These are phyloP conservation scores for Urocolius indicus DNA, from an alignment of 2,113 vertebrate species.

Conservation along the genomic window DNA sequence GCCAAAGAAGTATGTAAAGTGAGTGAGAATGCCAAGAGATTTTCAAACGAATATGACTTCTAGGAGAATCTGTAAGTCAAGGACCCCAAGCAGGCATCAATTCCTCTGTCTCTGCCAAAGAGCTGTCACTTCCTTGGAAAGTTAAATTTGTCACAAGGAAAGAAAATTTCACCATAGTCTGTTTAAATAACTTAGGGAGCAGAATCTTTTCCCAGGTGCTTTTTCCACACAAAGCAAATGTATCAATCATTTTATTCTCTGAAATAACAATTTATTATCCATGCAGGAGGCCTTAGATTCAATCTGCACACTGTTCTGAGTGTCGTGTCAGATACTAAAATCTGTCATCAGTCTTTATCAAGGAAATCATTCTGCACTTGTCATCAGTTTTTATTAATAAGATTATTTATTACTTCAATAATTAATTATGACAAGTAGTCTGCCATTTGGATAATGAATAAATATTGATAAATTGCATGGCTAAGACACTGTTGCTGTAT, in stretches of 20 bases:
- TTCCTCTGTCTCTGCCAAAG: slow-evolving; percentile 75
- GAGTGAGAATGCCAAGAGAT: slow-evolving; percentile 50
- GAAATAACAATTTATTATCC: slow-evolving; percentile 97
- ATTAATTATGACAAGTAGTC: slow-evolving; percentile 94
- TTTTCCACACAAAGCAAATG: slow-evolving; percentile 84
- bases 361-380: slow-evolving; percentile 81
- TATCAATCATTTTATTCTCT: slow-evolving; percentile 95
- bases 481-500: slow-evolving; percentile 76
- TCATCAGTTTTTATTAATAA: slow-evolving; percentile 88
- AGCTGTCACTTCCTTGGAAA: slow-evolving; percentile 81
- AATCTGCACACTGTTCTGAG: slow-evolving; percentile 88
- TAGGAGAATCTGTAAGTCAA: slow-evolving; percentile 74
- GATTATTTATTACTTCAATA: slow-evolving; percentile 91
- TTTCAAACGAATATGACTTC: slow-evolving; percentile 77
- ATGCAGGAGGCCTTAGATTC: slow-evolving; percentile 90
- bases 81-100: slow-evolving; percentile 68
- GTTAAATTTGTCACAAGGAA: slow-evolving; percentile 81
- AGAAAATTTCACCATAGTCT: slow-evolving; percentile 79
- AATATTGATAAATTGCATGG: slow-evolving; percentile 92
- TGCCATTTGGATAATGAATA: slow-evolving; percentile 86
- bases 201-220: slow-evolving; percentile 84
- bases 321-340: slow-evolving; percentile 86
- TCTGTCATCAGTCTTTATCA: slow-evolving; percentile 96
- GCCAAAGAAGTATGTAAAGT: neutral
- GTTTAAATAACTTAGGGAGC: slow-evolving; percentile 80